Evolutionary conservation across 2,888 invertebrate species (phyloP).

Genomic region (Exephanes ischioxanthus): DNA sequence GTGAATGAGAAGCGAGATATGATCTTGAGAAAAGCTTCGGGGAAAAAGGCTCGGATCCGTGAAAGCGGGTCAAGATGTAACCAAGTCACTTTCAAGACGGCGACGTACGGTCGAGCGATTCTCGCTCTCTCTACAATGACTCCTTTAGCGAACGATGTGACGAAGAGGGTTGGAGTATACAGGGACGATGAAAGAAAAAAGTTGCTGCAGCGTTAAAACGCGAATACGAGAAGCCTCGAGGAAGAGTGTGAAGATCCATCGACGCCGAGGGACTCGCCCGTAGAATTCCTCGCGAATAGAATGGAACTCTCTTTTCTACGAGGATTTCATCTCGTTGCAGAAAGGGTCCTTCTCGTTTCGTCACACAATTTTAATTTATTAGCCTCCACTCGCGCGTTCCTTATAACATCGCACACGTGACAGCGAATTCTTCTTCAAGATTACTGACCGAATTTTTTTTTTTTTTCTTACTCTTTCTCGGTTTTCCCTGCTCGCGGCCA

Average conservation of each 20-base stretch:
- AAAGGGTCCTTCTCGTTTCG: background rate
- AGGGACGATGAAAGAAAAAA: constrained; percentile 20
- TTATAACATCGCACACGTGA: too few species aligned
- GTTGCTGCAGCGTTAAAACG: constrained; percentile 1
- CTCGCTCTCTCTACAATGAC: constrained; percentile 55
- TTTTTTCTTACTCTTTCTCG: too few species aligned
- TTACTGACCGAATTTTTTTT: too few species aligned
- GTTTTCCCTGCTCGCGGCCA: too few species aligned
- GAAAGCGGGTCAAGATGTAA: constrained; percentile 68
- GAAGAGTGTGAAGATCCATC: constrained; percentile 33
- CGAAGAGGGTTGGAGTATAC: background rate
- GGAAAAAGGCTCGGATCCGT: constrained; percentile 34
- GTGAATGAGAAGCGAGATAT: too few species aligned
- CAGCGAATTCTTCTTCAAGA: too few species aligned
- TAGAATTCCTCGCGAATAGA: constrained; percentile 10
- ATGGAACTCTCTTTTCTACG: constrained; percentile 1
- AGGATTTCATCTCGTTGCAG: background rate
- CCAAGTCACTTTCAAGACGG: constrained; percentile 63
- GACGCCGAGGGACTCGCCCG: constrained; percentile 27
- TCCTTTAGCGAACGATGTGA: constrained; percentile 17
- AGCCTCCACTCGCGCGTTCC: too few species aligned
- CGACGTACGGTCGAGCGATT: constrained; percentile 54
- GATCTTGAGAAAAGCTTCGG: constrained; percentile 41
- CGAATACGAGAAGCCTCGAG: constrained; percentile 20
- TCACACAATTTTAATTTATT: background rate